A percentile compares a stretch with the other conserved stretches of the same genome.
These are phyloP conservation scores for Drosophila paulistorum DNA, from an alignment of 1,140 invertebrate species.

Conservation along the genomic window DNA sequence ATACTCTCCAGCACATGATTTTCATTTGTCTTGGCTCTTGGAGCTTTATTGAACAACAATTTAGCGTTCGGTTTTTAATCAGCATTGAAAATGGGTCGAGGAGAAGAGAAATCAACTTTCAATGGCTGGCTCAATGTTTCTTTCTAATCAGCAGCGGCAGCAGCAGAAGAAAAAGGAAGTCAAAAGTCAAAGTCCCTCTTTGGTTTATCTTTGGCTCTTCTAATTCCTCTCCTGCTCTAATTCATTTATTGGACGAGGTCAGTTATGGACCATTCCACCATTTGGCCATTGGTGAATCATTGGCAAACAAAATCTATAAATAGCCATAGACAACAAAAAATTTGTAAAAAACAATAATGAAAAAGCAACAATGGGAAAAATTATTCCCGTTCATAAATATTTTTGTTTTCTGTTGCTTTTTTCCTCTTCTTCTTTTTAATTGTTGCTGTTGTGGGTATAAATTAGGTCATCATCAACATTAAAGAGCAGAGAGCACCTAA, in stretches of 20 bases:
- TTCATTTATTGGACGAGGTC: conserved; percentile 61
- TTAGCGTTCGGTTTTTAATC: conserved; percentile 58
- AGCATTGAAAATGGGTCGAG: conserved; percentile 43
- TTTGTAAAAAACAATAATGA: conserved; percentile 38
- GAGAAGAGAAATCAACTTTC: conserved; percentile 37
- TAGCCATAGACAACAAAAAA: conserved; percentile 24
- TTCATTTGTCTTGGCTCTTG: conserved; percentile 10
- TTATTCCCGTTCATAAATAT: conserved; percentile 10
- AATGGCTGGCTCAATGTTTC: conserved; percentile 15
- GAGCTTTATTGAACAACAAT: conserved; percentile 59
- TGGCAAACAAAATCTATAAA: conserved; percentile 23
- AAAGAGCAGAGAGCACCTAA: conserved; percentile 7
- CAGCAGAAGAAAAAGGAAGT: neutral
- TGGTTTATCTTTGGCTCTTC: neutral
- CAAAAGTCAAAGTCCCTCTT: neutral
- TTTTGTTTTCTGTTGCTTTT: conserved; percentile 11
- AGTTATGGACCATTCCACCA: conserved; percentile 42
- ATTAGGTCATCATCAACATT: conserved; percentile 66
- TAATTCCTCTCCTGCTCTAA: neutral
- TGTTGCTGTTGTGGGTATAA: conserved; percentile 20
- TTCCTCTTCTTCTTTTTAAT: conserved; percentile 4
- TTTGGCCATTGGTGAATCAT: conserved; percentile 49
- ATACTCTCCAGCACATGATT: neutral
- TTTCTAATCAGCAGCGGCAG: conserved; percentile 50
- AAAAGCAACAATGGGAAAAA: conserved; percentile 26